Evolutionary conservation across 2,888 invertebrate genomes (phyloP), one percentile per base, ranked within the genome.

Genomic region (Pheosia tremula): DNA sequence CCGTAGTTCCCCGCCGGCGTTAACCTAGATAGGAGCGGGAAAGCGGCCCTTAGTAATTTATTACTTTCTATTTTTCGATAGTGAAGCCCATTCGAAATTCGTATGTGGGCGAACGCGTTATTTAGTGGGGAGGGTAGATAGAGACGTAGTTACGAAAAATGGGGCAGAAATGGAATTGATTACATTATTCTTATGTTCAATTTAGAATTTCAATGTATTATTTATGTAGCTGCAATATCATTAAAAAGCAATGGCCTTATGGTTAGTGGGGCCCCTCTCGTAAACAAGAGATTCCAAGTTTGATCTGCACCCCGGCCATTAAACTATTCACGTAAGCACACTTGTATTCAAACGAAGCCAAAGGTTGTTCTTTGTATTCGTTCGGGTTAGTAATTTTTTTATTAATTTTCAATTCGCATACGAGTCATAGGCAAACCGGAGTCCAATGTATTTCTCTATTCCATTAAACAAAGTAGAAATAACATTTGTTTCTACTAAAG

Each of bases 51-150:
- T 89, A 73, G 79, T 80, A 83, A 91, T 89, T 88, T 85, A 87
- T 89, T 85, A 89, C 93, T 93, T 93, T 93, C 93, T 93, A 93
- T 91, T 91, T 93, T 92, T 91, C 88, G 87, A 90, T 89, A 87
- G 88, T 84, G 81, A 86, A 87, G 85, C 84, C 39, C 81, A 82
- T 85, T 84, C 78, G 83, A 86, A 86, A 84, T 87, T 89, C 79
- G 79, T 78, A 80, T 83, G 93, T 93, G 91, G 93, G 93, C 89
- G 93, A 85, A 84, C 86, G 77, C 76, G 86, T 87, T 89, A 80
- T 80, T 79, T 83, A 83, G 24, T 24, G 24, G 82, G 74, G 60
- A 63, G 72, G 66, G 63, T 62, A 72, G 77, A 79, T 78, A 74
- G 75, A 74, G 67, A 69, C 71, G 74, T 75, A 61, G 69, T 71